phyloP scores from a whole-genome alignment of 2,888 invertebrate species.

The Cactoblastis cactorum region DNA sequence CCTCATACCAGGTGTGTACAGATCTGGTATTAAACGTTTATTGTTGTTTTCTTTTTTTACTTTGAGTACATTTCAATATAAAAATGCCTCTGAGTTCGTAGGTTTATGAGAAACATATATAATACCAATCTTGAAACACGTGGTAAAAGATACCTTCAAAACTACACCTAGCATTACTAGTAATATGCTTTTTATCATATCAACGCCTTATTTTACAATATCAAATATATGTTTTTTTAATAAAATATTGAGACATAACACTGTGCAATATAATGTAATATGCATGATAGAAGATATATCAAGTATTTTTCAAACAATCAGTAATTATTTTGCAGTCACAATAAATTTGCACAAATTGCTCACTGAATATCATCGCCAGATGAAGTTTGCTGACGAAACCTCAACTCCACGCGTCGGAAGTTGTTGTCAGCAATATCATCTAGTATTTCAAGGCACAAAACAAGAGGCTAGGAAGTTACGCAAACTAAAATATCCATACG shows the following conservation, averaged over 20 bases:
- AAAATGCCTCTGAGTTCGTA: too few relatives aligned
- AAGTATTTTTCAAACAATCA: constrained; percentile 58
- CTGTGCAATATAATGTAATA: constrained; percentile 70
- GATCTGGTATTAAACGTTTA: neutral
- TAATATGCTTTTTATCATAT: constrained; percentile 23
- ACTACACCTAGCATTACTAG: constrained; percentile 19
- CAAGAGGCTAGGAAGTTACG: constrained; percentile 41
- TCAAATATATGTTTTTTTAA: constrained; percentile 55
- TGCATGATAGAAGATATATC: constrained; percentile 60
- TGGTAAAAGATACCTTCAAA: constrained; percentile 11
- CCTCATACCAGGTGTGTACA: neutral
- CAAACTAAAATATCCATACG: constrained; percentile 14
- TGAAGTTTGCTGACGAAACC: constrained; percentile 35
- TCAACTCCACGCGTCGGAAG: neutral
- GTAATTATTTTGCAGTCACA: constrained; percentile 66
- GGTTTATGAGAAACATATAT: neutral
- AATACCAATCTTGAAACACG: neutral
- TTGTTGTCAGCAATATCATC: constrained; percentile 42
- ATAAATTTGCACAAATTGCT: constrained; percentile 67
- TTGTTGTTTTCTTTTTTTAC: neutral
- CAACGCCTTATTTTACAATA: constrained; percentile 40
- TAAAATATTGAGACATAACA: constrained; percentile 78
- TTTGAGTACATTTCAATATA: neutral
- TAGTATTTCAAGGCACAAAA: constrained; percentile 69
- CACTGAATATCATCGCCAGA: constrained; percentile 44